Evolutionary conservation across 2,797 vertebrate species (phyloP).

Genomic region (Sternarchorhynchus goeldii): DNA sequence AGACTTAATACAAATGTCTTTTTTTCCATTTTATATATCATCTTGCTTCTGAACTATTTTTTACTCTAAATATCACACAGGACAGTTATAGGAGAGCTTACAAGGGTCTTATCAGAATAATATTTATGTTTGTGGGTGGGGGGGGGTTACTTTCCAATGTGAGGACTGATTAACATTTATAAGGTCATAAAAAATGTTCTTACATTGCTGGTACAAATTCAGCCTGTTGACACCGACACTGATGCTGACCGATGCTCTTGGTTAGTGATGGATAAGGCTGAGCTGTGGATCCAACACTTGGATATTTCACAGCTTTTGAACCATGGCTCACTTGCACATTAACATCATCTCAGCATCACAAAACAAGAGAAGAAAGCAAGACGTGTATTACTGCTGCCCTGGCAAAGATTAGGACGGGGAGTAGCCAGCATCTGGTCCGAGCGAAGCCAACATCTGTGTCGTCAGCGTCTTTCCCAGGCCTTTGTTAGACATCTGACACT

Average conservation of each 20-base stretch:
- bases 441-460: neutral
- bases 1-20: neutral
- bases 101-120: no score
- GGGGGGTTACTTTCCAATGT: no score
- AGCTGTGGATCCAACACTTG: neutral
- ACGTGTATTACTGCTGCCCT: no score
- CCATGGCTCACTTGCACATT: neutral
- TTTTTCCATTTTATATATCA: no score
- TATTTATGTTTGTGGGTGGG: no score
- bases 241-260: neutral
- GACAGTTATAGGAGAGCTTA: no score
- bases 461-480: neutral
- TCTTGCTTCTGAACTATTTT: no score
- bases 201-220: neutral
- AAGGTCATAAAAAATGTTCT: neutral
- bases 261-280: neutral
- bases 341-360: neutral
- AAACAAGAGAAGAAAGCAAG: neutral
- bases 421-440: neutral
- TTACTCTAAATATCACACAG: no score
- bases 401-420: no score
- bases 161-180: no score
- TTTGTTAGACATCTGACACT: slow-evolving; percentile 13
- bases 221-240: no score
- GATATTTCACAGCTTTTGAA: slow-evolving; percentile 3